Evolutionary conservation across 2,888 invertebrate species (phyloP).

Genomic region (Cosmia pyralina): DNA sequence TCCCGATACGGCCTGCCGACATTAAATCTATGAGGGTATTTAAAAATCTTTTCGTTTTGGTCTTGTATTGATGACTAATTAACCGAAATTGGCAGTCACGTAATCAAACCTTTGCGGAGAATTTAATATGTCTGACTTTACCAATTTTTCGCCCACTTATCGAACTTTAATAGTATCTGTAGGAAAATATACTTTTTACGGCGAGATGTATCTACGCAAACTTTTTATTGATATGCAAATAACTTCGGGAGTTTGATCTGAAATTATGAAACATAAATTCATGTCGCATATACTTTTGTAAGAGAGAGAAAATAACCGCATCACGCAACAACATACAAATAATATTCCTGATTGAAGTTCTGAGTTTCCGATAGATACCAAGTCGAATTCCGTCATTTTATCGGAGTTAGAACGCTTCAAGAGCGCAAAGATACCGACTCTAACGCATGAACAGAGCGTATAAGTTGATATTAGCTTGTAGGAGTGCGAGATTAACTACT

Average conservation of each 20-base stretch:
- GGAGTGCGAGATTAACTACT: constrained; percentile 74
- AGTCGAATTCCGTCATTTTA: not conserved
- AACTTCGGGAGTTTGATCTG: constrained; percentile 31
- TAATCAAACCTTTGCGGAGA: constrained; percentile 54
- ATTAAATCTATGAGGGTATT: constrained; percentile 42
- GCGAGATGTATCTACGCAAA: constrained; percentile 14
- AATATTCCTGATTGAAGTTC: not conserved
- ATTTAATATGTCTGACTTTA: constrained; percentile 45
- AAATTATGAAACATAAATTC: constrained; percentile 20
- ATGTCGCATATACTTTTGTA: constrained; percentile 3
- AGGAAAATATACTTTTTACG: constrained; percentile 28
- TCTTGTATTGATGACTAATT: constrained; percentile 59
- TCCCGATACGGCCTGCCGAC: constrained; percentile 42
- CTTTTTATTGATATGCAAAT: constrained; percentile 38
- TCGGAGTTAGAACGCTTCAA: constrained; percentile 15
- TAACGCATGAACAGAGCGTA: constrained; percentile 29
- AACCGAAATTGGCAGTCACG: constrained; percentile 51
- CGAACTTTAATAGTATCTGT: constrained; percentile 14
- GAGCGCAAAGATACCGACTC: constrained; percentile 13
- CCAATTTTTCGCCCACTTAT: constrained; percentile 56
- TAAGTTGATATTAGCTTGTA: constrained; percentile 48
- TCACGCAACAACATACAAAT: not conserved
- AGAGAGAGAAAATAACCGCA: constrained; percentile 8
- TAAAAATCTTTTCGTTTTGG: constrained; percentile 41
- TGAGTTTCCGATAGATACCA: not conserved